Evolutionary conservation across 2,113 vertebrate genomes (phyloP).

Genomic region (Tragelaphus strepsiceros): DNA sequence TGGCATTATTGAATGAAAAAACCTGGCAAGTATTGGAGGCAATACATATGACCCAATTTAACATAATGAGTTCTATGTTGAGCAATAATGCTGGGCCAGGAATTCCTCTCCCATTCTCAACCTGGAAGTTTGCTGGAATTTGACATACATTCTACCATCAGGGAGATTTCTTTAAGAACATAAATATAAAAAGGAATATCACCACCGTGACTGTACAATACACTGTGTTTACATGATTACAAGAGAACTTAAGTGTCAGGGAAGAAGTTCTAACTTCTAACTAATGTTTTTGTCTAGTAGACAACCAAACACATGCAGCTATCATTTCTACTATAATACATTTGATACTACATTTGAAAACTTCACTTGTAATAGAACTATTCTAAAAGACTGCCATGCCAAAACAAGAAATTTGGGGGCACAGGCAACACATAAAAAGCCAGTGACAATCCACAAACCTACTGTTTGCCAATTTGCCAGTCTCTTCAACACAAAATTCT

Average conservation of each 20-base stretch:
- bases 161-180: neutral
- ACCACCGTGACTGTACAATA: neutral
- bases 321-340: neutral
- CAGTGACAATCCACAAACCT: neutral
- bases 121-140: neutral
- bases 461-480: neutral
- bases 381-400: neutral
- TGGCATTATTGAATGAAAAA: neutral
- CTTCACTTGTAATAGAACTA: neutral
- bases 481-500: neutral
- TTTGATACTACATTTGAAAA: neutral
- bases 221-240: neutral
- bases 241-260: neutral
- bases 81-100: neutral
- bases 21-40: neutral
- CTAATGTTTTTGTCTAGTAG: neutral
- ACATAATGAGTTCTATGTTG: neutral
- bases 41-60: neutral
- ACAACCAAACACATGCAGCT: neutral
- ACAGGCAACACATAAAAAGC: neutral
- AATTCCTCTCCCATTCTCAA: neutral
- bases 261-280: neutral
- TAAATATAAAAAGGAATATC: neutral
- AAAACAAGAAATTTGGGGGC: neutral
- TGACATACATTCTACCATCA: neutral